Percentiles rank a stretch among this genome's conserved stretches.
Conservation (phyloP, 1,140 invertebrate species). For the Drosophila pectinifera region DNA sequence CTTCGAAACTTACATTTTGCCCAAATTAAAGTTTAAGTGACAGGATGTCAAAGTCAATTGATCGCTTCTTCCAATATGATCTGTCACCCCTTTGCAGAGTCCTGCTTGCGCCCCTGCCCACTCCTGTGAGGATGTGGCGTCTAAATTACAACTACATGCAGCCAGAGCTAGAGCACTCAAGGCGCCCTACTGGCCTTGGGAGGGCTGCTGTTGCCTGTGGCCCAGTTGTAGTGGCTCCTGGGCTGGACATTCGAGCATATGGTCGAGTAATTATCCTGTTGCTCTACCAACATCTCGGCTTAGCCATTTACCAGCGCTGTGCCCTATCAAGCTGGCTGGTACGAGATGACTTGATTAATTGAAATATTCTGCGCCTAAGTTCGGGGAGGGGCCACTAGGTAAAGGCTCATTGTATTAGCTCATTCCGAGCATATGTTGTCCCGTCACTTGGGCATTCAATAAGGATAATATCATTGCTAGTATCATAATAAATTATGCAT, state of each 20-base stretch:
- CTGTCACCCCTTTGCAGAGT: neutral
- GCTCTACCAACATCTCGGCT: conserved; percentile 65
- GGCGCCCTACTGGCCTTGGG: conserved; percentile 53
- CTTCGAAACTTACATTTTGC: too few species aligned
- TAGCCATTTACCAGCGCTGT: conserved; percentile 35
- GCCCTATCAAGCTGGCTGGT: conserved; percentile 45
- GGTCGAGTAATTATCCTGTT: conserved; percentile 78
- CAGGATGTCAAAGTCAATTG: neutral
- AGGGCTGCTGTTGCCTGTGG: conserved; percentile 10
- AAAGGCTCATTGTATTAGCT: conserved; percentile 12
- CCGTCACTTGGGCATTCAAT: conserved; percentile 24
- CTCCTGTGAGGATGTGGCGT: conserved; percentile 40
- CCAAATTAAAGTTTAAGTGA: too few species aligned
- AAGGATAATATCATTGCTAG: conserved; percentile 13
- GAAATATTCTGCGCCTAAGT: conserved; percentile 36
- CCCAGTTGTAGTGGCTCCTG: conserved; percentile 44
- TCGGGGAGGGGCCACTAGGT: neutral
- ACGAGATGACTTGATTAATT: conserved; percentile 62
- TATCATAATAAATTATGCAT: conserved; percentile 1
- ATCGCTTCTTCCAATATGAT: conserved; percentile 1
- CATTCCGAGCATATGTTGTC: conserved; percentile 32
- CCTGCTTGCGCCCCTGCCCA: conserved; percentile 7
- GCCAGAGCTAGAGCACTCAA: conserved; percentile 44
- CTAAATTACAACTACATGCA: conserved; percentile 77
- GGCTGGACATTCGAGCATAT: conserved; percentile 72